Percentiles rank a stretch among this genome's conserved stretches.
These are phyloP conservation scores for Pterois miles DNA, from an alignment of 2,797 vertebrate species.

Conservation along the genomic window DNA sequence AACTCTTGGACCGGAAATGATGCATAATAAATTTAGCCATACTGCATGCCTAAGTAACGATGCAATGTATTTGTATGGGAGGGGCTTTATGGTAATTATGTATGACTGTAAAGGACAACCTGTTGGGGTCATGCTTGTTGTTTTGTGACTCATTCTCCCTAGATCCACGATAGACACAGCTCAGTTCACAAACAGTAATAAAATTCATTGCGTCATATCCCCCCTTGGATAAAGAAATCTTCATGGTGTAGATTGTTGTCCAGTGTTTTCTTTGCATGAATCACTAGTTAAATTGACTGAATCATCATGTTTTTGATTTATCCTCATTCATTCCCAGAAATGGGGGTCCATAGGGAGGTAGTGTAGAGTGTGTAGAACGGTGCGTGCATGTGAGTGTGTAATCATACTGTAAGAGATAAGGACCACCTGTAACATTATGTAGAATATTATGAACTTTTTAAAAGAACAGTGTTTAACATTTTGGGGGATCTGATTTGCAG, in stretches of 20 bases:
- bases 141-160: constrained; percentile 28
- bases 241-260: constrained; percentile 8
- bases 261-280: constrained; percentile 50
- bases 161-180: neutral
- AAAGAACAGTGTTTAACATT: too few species aligned
- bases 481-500: too few species aligned
- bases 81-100: neutral
- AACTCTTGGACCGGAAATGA: constrained; percentile 6
- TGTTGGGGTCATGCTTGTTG: neutral
- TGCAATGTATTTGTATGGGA: neutral
- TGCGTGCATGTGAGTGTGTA: neutral
- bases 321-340: constrained; percentile 63
- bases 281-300: constrained; percentile 41
- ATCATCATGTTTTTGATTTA: constrained; percentile 45
- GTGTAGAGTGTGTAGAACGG: neutral
- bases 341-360: constrained; percentile 13
- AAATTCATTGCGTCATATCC: constrained; percentile 24
- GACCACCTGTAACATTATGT: constrained; percentile 8
- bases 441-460: neutral
- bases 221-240: constrained; percentile 2
- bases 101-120: constrained; percentile 4
- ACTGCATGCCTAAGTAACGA: constrained; percentile 9
- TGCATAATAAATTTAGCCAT: neutral
- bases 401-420: constrained; percentile 19
- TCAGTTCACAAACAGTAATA: constrained; percentile 21